Conservation (phyloP, 1,140 invertebrate species). For the Ephestia elutella region DNA sequence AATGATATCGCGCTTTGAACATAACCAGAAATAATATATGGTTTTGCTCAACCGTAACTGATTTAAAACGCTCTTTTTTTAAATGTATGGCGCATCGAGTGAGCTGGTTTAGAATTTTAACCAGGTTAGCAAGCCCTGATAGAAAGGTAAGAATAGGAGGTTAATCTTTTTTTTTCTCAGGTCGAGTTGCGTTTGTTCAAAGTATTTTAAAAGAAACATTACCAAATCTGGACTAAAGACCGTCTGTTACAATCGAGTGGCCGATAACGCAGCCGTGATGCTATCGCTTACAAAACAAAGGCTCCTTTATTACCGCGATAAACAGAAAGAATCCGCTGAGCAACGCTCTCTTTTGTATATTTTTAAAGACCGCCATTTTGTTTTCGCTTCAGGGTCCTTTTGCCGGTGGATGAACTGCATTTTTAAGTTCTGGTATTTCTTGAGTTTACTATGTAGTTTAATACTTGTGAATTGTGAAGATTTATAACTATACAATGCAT, state of each 20-base stretch:
- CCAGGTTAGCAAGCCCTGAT: no score
- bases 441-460: no score
- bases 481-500: no score
- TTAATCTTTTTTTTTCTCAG: background rate
- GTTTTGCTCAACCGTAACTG: no score
- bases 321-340: slow-evolving; percentile 13
- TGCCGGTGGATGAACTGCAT: background rate
- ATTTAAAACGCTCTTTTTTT: no score
- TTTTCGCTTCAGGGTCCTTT: background rate
- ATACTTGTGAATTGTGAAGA: no score
- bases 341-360: slow-evolving; percentile 4
- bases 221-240: background rate
- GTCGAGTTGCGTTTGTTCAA: background rate
- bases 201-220: background rate
- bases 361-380: background rate
- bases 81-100: no score
- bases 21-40: no score
- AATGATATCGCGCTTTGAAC: no score
- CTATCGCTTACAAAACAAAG: slow-evolving; percentile 14
- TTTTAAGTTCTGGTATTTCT: background rate
- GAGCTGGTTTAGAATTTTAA: no score
- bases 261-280: slow-evolving; percentile 6
- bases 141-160: no score
- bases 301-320: slow-evolving; percentile 15
- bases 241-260: slow-evolving; percentile 3